These are phyloP conservation scores for Eudyptes chrysolophus DNA, from an alignment of 2,113 vertebrate species.

Conservation along the genomic window DNA sequence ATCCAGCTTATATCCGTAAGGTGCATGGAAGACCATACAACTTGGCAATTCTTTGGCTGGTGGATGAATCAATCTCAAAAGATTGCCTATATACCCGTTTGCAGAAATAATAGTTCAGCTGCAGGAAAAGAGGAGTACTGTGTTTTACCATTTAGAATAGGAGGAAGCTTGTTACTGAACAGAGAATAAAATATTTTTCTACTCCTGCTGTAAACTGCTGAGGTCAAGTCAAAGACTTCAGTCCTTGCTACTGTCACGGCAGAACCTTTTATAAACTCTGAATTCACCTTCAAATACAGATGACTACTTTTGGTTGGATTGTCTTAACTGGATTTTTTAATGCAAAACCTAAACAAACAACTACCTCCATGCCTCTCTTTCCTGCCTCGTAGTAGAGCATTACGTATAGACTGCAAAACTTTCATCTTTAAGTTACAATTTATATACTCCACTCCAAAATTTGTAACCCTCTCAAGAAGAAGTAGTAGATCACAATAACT, in stretches of 20 bases:
- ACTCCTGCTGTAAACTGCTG: background rate
- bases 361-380: background rate
- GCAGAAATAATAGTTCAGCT: background rate
- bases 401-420: background rate
- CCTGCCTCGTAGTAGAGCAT: background rate
- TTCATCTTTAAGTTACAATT: background rate
- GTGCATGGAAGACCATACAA: background rate
- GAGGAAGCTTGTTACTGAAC: background rate
- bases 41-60: background rate
- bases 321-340: background rate
- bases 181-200: background rate
- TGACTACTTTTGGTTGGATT: background rate
- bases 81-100: background rate
- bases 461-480: background rate
- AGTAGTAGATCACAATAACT: background rate
- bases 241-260: background rate
- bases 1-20: background rate
- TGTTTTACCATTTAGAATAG: background rate
- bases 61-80: background rate
- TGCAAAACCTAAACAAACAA: background rate
- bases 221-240: background rate
- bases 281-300: background rate
- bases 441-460: background rate
- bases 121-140: background rate
- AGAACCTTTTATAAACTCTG: background rate